Evolutionary conservation across 2,888 invertebrate genomes (phyloP), one percentile per base, ranked within the genome.

Genomic region (Melipona bicolor): DNA sequence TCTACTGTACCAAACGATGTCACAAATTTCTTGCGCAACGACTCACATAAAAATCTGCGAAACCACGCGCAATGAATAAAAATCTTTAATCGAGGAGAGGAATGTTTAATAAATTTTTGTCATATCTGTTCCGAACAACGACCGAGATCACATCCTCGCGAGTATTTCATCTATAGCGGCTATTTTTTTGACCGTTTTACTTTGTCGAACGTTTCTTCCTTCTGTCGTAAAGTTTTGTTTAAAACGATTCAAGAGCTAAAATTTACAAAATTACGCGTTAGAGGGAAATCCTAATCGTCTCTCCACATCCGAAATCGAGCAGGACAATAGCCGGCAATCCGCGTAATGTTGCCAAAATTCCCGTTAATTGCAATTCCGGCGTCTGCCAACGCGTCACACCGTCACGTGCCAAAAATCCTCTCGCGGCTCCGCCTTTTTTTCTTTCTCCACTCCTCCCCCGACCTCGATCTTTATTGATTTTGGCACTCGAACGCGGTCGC

Each of bases 371-470:
- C 61, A 50, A 71, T 73, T 80, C 56, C 70, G 75, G 65, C 54
- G 83, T 75, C 71, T 77, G 73, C 52, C 77, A 36, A 27, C n/a
- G 59, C 61, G 59, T 79, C 72, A 64, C 77, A 15, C 69, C 82
- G 72, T 9, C 79, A 79, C 87, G 87, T 84, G 87, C 84, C 87
- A 86, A 84, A 87, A 87, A 82, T 84, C 86, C 77, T 64, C 68
- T 70, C 71, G 50, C 61, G 32, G 62, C 68, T 43, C 43, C 62
- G 17, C 62, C 70, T 43, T 73, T 75, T 36, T 36, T n/a, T n/a
- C 21, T 21, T n/a, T 27, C 19, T 49, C 21, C 17, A n/a, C 50
- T 36, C 32, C 24, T 50, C 50, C n/a, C 9, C 21, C 36, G 0
- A 1, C 69, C 67, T 68, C 74, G 78, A 82, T 71, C 78, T 76